Evolutionary conservation across 2,113 vertebrate species (phyloP).

Genomic region (Bucco capensis): DNA sequence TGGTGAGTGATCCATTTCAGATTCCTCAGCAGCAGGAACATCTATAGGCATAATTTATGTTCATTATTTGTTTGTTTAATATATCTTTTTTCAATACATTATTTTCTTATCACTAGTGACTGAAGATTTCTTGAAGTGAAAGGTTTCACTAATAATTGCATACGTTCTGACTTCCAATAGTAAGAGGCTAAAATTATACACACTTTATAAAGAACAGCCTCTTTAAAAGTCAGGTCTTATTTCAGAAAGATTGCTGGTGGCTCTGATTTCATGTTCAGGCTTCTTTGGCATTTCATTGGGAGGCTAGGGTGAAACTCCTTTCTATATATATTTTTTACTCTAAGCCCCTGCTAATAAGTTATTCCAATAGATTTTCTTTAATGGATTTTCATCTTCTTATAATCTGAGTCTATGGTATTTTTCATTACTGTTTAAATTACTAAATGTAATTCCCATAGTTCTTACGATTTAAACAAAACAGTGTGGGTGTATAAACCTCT

Average conservation of each 20-base stretch:
- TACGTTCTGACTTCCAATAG: not conserved
- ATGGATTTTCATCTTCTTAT: constrained; percentile 29
- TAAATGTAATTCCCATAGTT: not conserved
- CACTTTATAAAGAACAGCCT: not conserved
- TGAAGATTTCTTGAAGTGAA: not conserved
- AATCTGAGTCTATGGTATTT: not conserved
- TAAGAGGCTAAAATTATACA: constrained; percentile 39
- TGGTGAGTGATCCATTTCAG: not conserved
- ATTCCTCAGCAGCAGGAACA: not conserved
- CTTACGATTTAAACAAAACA: not conserved
- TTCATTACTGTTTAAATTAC: constrained; percentile 5
- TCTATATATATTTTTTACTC: constrained; percentile 57
- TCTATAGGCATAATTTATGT: not conserved
- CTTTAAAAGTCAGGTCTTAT: constrained; percentile 58
- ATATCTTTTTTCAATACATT: not conserved
- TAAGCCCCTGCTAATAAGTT: constrained; percentile 40
- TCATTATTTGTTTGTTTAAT: not conserved
- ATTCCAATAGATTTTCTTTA: constrained; percentile 45
- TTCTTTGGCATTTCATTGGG: constrained; percentile 63
- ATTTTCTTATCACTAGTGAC: not conserved
- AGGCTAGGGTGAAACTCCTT: constrained; percentile 36
- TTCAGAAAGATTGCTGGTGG: constrained; percentile 36
- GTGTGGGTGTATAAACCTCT: not conserved
- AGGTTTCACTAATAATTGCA: not conserved
- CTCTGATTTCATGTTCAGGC: constrained; percentile 53